phyloP scores from a whole-genome alignment of 2,888 invertebrate species.

The Argyra leucocephala region DNA sequence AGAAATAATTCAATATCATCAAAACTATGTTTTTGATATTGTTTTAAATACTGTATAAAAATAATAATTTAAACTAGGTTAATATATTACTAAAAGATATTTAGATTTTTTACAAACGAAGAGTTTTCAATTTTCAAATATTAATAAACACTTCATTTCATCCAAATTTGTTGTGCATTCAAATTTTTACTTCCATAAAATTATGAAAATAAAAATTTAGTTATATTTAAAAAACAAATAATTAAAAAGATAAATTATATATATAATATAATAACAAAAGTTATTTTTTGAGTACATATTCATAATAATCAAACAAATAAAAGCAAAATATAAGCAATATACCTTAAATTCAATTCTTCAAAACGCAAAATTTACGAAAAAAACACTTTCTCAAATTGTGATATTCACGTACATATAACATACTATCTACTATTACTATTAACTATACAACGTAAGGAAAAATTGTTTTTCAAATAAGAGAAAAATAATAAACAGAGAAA shows the following conservation, averaged over 20 bases:
- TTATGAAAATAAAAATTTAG: not conserved
- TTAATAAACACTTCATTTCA: not conserved
- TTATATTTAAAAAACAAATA: not conserved
- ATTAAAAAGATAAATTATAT: not conserved
- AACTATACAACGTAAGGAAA: no score
- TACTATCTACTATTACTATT: no score
- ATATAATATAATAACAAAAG: not conserved
- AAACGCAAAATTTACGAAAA: not conserved
- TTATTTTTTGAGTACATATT: conserved; percentile 4
- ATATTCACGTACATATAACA: no score
- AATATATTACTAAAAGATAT: no score
- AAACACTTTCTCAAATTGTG: not conserved
- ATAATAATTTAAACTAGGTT: no score
- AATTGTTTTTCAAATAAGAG: not conserved
- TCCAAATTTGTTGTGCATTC: not conserved
- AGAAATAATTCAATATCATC: no score
- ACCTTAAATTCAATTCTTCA: not conserved
- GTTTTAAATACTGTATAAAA: no score
- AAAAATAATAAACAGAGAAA: no score
- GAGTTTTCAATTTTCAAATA: no score
- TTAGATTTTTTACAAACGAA: no score
- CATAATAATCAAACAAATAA: not conserved
- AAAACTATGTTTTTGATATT: no score
- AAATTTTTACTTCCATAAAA: not conserved
- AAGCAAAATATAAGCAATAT: not conserved